Evolutionary conservation across 2,888 invertebrate genomes (phyloP).

Genomic region (Blera fallax): DNA sequence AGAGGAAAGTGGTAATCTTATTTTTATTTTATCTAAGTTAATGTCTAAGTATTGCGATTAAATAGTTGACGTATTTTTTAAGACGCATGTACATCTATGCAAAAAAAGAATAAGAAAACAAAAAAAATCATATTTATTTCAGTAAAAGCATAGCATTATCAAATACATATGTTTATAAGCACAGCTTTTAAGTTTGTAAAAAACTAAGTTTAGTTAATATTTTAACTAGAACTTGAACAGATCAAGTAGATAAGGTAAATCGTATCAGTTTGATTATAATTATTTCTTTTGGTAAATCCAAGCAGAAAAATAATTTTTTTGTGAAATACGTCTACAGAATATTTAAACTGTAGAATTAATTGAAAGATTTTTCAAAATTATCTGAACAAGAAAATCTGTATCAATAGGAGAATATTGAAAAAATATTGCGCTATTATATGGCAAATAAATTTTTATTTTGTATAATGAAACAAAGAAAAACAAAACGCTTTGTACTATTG

Average conservation of each 20-base stretch:
- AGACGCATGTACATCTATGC: slow-evolving; percentile 18
- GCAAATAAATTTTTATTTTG: neutral
- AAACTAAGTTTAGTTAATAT: slow-evolving; percentile 13
- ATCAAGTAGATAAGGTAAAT: neutral
- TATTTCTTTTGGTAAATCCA: slow-evolving; percentile 12
- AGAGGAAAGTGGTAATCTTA: slow-evolving; percentile 40
- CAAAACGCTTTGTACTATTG: neutral
- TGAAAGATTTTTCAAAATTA: neutral
- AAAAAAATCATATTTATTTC: slow-evolving; percentile 28
- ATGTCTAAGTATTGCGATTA: slow-evolving; percentile 52
- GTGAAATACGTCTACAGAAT: neutral
- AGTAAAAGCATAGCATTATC: slow-evolving; percentile 35
- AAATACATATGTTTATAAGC: slow-evolving; percentile 1
- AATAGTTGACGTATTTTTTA: slow-evolving; percentile 55
- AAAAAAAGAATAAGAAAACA: neutral
- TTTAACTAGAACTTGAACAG: neutral
- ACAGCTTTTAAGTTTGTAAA: slow-evolving; percentile 23
- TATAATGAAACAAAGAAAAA: neutral
- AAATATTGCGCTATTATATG: neutral
- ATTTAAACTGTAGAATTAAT: too few species aligned
- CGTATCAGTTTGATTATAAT: slow-evolving; percentile 7
- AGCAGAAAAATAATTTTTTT: neutral
- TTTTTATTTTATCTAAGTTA: slow-evolving; percentile 30
- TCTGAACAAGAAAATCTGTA: neutral
- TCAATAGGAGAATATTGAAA: neutral